These are phyloP conservation scores for Gymnogyps californianus DNA, from an alignment of 2,113 vertebrate species.

Conservation along the genomic window DNA sequence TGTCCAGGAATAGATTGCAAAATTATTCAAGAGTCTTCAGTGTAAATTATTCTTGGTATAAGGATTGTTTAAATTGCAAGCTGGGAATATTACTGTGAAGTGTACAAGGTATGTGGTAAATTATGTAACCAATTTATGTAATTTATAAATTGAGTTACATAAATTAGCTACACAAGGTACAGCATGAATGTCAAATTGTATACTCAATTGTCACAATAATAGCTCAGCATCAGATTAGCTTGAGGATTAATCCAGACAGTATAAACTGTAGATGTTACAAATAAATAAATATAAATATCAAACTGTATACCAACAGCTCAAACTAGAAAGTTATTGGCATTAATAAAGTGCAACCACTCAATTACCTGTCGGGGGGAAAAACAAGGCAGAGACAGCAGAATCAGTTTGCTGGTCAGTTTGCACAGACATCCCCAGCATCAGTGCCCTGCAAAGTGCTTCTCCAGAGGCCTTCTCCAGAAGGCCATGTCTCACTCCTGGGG, in stretches of 20 bases:
- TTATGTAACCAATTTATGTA: constrained; percentile 52
- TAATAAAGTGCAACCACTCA: constrained; percentile 25
- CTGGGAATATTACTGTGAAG: constrained; percentile 52
- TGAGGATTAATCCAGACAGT: constrained; percentile 18
- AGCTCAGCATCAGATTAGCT: constrained; percentile 44
- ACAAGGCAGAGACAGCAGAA: neutral
- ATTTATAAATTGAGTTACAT: constrained; percentile 63
- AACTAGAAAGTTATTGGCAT: constrained; percentile 29
- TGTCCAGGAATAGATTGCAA: constrained; percentile 28
- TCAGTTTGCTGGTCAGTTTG: neutral
- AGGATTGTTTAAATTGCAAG: constrained; percentile 42
- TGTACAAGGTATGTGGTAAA: constrained; percentile 60
- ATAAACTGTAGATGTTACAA: constrained; percentile 30
- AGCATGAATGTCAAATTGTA: constrained; percentile 47
- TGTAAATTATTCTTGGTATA: constrained; percentile 32
- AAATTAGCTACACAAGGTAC: constrained; percentile 58
- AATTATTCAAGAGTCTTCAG: constrained; percentile 46
- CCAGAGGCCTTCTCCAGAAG: neutral
- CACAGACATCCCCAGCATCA: neutral
- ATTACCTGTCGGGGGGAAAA: neutral
- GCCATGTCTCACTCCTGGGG: neutral
- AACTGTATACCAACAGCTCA: constrained; percentile 3
- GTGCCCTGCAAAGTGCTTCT: neutral
- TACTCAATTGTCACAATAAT: constrained; percentile 49
- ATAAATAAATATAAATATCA: constrained; percentile 45